phyloP scores from a whole-genome alignment of 2,888 invertebrate species.

The Pachydiplax longipennis region DNA sequence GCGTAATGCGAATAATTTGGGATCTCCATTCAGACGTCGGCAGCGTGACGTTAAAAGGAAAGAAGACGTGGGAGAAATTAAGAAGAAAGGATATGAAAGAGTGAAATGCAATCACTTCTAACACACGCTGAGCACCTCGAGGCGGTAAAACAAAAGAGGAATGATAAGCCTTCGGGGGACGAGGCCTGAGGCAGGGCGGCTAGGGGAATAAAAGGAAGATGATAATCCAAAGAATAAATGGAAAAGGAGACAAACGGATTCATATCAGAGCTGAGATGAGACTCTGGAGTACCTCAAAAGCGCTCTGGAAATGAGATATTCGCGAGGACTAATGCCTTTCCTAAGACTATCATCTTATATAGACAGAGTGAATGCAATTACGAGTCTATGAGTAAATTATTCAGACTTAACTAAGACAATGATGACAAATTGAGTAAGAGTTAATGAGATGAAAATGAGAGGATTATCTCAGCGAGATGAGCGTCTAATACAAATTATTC shows the following conservation, averaged over 20 bases:
- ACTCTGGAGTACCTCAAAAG: no score
- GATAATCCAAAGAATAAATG: neutral
- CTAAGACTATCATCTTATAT: no score
- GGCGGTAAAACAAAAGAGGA: neutral
- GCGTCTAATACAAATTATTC: no score
- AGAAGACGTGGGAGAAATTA: neutral
- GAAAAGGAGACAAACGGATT: neutral
- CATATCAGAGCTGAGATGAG: no score
- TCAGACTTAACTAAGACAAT: no score
- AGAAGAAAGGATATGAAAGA: neutral
- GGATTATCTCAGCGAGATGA: no score
- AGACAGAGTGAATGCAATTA: no score
- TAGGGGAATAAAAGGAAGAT: neutral
- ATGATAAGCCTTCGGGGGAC: slow-evolving; percentile 14
- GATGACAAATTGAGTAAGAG: no score
- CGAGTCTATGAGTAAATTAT: no score
- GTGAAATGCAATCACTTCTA: slow-evolving; percentile 15
- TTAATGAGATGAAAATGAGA: no score
- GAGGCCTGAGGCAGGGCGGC: neutral
- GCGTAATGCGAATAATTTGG: slow-evolving; percentile 6
- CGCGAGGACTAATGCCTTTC: no score
- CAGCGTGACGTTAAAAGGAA: neutral
- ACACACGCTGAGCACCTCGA: slow-evolving; percentile 30
- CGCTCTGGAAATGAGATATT: no score
- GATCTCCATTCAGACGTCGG: neutral